Evolutionary conservation across 2,888 invertebrate genomes (phyloP).

Genomic region (Blomia tropicalis): DNA sequence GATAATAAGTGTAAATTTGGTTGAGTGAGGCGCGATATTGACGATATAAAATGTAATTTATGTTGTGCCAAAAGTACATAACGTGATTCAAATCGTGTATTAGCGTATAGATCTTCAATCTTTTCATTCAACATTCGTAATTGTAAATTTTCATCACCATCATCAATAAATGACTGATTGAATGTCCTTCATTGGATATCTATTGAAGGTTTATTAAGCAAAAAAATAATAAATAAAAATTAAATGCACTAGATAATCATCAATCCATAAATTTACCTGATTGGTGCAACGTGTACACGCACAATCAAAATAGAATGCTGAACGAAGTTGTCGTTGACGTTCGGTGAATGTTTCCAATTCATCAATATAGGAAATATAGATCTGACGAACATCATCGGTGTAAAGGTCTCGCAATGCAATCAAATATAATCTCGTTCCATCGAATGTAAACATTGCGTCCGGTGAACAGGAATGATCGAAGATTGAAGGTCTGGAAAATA

Average conservation of each 20-base stretch:
- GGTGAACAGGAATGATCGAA: conserved; percentile 23
- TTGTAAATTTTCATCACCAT: not conserved
- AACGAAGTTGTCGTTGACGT: conserved; percentile 5
- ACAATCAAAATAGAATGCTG: conserved; percentile 21
- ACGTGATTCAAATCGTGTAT: not conserved
- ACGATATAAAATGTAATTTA: not conserved
- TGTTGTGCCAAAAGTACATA: not conserved
- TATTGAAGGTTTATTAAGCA: too few species aligned
- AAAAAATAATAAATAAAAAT: not conserved
- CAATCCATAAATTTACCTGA: not conserved
- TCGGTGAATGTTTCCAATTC: conserved; percentile 19
- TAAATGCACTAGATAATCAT: not conserved
- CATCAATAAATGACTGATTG: too few species aligned
- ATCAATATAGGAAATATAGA: conserved; percentile 21
- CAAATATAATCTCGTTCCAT: conserved; percentile 17
- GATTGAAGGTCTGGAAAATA: conserved; percentile 17
- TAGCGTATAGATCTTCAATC: not conserved
- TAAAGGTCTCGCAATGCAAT: conserved; percentile 12
- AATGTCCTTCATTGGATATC: too few species aligned
- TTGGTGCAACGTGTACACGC: not conserved
- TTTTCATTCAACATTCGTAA: not conserved
- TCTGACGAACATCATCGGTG: conserved; percentile 8
- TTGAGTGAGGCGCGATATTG: not conserved
- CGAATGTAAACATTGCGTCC: conserved; percentile 8
- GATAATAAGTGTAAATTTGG: too few species aligned